These are phyloP conservation scores for Volucella zonaria DNA, from an alignment of 2,888 invertebrate genomes.

Conservation along the genomic window DNA sequence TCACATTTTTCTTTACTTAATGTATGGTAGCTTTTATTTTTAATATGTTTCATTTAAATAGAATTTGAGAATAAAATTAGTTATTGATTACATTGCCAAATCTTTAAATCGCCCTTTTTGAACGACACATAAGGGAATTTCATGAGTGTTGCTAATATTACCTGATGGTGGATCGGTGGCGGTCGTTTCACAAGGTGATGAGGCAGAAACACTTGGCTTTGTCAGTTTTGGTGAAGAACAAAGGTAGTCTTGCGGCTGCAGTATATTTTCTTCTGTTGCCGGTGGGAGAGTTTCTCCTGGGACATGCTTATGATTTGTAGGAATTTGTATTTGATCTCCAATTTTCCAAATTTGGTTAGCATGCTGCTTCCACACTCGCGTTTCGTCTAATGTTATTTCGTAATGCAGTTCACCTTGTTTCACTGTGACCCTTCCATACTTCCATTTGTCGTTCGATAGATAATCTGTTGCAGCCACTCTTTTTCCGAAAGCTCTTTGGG, in stretches of 20 bases:
- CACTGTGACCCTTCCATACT: constrained; percentile 3
- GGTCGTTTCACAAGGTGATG: constrained; percentile 11
- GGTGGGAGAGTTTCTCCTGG: too few relatives aligned
- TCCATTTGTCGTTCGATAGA: constrained; percentile 13
- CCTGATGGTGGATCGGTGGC: neutral
- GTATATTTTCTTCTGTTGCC: too few relatives aligned
- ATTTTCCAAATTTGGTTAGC: constrained; percentile 10
- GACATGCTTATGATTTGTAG: too few relatives aligned
- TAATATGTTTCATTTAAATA: too few relatives aligned
- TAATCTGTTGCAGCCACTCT: constrained; percentile 10
- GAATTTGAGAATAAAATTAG: too few relatives aligned
- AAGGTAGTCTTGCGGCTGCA: too few relatives aligned
- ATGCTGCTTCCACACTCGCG: constrained; percentile 6
- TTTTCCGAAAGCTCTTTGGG: constrained; percentile 13
- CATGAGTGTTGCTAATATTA: constrained; percentile 7
- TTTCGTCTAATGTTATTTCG: constrained; percentile 9
- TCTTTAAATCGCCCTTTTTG: constrained; percentile 18
- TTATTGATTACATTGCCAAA: too few relatives aligned
- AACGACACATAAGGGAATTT: constrained; percentile 8
- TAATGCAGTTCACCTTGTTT: constrained; percentile 10
- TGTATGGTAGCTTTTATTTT: too few relatives aligned
- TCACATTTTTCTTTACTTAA: too few relatives aligned
- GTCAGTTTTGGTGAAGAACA: too few relatives aligned
- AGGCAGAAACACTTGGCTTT: neutral
- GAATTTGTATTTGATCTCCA: neutral